Percentiles rank a stretch among this genome's conserved stretches.
phyloP scores from a whole-genome alignment of 2,888 invertebrate genomes.

The Leptinotarsa haldemani region DNA sequence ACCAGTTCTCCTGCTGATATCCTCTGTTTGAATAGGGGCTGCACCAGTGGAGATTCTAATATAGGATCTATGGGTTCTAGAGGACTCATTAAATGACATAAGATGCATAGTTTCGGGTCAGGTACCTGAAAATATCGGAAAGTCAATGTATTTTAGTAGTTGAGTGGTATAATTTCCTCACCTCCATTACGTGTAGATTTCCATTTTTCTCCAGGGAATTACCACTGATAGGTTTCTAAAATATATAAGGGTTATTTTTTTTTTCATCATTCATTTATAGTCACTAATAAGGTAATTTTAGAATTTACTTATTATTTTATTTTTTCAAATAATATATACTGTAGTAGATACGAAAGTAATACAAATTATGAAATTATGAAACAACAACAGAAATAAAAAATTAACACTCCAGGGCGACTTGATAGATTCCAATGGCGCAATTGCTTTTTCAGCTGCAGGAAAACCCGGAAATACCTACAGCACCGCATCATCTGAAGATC shows the following conservation, averaged over 20 bases:
- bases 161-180: conserved; percentile 38
- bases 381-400: too few species aligned
- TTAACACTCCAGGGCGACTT: too few species aligned
- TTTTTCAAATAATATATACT: too few species aligned
- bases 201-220: conserved; percentile 59
- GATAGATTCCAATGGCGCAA: too few species aligned
- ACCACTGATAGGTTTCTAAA: conserved; percentile 59
- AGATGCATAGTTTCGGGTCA: conserved; percentile 88
- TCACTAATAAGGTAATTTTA: too few species aligned
- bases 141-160: neutral
- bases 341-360: too few species aligned
- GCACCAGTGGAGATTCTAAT: conserved; percentile 84
- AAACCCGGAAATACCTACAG: too few species aligned
- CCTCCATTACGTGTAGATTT: conserved; percentile 64
- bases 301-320: too few species aligned
- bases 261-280: too few species aligned
- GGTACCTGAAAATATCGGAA: conserved; percentile 70
- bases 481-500: too few species aligned
- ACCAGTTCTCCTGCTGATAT: conserved; percentile 82
- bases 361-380: too few species aligned
- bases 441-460: too few species aligned
- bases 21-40: conserved; percentile 83
- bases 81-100: conserved; percentile 91
- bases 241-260: conserved; percentile 12
- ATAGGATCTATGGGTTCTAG: conserved; percentile 87